Conservation (phyloP, 2,888 invertebrate species). For the Trachelus troglodyta region DNA sequence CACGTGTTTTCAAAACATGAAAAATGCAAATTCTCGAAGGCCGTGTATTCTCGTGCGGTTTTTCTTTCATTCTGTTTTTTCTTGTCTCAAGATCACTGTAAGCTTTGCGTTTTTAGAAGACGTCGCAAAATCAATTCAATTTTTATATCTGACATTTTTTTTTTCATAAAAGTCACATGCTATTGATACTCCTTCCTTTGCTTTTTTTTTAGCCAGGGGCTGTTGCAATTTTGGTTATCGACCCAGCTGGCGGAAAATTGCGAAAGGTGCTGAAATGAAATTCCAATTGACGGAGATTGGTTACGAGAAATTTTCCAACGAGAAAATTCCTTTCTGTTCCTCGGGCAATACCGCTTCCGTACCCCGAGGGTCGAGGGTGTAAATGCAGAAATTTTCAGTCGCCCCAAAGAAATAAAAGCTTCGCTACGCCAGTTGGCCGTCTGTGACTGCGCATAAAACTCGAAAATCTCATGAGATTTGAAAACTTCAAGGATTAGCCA, state of each 20-base stretch:
- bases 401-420: background rate
- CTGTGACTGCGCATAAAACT: constrained; percentile 1
- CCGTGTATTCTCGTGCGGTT: background rate
- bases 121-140: background rate
- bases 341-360: background rate
- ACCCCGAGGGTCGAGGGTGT: background rate
- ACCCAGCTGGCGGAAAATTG: background rate
- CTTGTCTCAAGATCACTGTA: background rate
- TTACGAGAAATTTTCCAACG: background rate
- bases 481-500: background rate
- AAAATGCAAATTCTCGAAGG: background rate
- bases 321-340: background rate
- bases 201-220: background rate
- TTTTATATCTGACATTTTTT: background rate
- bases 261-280: background rate
- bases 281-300: background rate
- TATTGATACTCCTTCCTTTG: background rate
- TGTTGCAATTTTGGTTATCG: background rate
- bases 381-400: constrained; percentile 1
- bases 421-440: background rate
- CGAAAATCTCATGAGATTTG: constrained; percentile 1
- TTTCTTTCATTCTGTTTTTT: background rate
- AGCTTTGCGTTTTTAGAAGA: background rate
- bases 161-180: background rate
- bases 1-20: background rate